phyloP scores from a whole-genome alignment of 2,113 vertebrate genomes.

The Ptilorrhoa leucosticta region DNA sequence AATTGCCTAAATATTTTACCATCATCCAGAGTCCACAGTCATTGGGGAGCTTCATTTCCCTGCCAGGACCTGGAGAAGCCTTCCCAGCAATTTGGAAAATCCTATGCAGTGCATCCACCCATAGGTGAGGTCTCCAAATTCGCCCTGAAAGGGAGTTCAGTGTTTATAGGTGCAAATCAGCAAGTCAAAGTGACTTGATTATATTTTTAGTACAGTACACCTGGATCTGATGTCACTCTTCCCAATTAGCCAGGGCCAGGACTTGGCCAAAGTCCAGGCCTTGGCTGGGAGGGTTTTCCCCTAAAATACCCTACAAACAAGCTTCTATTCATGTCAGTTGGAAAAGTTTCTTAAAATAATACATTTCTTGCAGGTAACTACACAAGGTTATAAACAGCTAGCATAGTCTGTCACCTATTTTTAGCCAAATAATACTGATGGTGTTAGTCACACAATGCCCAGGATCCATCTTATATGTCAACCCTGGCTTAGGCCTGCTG shows the following conservation, averaged over 20 bases:
- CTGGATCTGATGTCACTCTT: not conserved
- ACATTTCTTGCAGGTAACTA: not conserved
- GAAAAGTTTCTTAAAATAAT: not conserved
- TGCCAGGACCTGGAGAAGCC: not conserved
- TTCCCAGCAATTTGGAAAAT: not conserved
- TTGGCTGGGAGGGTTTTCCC: not conserved
- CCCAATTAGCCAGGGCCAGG: rapidly evolving
- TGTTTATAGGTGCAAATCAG: not conserved
- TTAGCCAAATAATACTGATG: not conserved
- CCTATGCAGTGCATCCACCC: rapidly evolving
- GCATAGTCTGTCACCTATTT: not conserved
- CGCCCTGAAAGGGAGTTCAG: not conserved
- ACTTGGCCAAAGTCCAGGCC: not conserved
- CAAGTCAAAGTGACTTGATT: not conserved
- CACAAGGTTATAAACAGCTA: not conserved
- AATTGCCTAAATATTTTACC: not conserved
- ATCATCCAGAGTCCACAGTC: not conserved
- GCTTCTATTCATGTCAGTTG: not conserved
- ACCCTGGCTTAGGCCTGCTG: not conserved
- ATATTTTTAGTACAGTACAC: not conserved
- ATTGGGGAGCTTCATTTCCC: not conserved
- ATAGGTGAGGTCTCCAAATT: not conserved
- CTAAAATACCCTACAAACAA: not conserved
- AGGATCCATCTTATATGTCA: not conserved
- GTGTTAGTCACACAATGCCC: not conserved